Evolutionary conservation across 2,888 invertebrate species (phyloP).

Genomic region (Idaea straminata): DNA sequence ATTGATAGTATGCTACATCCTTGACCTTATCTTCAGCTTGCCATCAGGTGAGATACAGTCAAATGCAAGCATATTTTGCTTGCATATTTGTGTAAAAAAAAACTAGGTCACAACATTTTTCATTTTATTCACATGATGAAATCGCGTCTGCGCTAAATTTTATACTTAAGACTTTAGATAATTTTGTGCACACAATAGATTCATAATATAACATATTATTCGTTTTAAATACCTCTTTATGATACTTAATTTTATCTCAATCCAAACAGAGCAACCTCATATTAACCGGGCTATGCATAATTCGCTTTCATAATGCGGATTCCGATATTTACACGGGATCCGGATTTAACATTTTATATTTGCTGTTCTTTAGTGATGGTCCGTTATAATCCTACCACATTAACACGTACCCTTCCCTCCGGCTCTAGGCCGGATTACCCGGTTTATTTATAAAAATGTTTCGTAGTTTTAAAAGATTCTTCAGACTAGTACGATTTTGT

Average conservation of each 20-base stretch:
- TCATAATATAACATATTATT: too few relatives aligned
- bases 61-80: too few relatives aligned
- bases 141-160: too few relatives aligned
- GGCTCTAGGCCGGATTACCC: not conserved
- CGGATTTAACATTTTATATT: conserved; percentile 20
- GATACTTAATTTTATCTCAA: not conserved
- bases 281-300: not conserved
- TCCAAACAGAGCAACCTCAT: not conserved
- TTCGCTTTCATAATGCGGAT: not conserved
- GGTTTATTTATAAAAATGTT: not conserved
- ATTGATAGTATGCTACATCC: too few relatives aligned
- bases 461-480: not conserved
- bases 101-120: too few relatives aligned
- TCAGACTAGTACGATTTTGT: not conserved
- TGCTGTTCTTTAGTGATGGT: conserved; percentile 23
- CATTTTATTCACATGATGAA: too few relatives aligned
- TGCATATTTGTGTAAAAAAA: too few relatives aligned
- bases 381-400: conserved; percentile 32
- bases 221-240: too few relatives aligned
- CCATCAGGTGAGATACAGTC: too few relatives aligned
- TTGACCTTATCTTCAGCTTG: too few relatives aligned
- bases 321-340: conserved; percentile 8
- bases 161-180: too few relatives aligned
- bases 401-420: conserved; percentile 22
- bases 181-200: too few relatives aligned